Conservation (phyloP, 2,113 vertebrate species). For the Irena cyanogastra region DNA sequence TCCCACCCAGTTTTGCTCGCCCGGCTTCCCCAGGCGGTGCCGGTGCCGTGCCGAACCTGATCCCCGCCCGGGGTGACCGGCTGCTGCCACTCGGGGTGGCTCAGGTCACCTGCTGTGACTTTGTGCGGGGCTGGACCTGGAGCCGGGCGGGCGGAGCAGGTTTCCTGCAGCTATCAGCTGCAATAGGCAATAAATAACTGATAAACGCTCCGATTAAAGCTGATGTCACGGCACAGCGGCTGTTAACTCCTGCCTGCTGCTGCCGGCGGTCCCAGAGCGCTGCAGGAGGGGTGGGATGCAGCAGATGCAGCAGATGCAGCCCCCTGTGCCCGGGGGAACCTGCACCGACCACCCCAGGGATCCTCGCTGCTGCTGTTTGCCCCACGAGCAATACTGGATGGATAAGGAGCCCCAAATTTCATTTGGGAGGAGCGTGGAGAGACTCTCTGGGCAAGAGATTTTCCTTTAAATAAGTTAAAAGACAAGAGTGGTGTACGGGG, state of each 20-base stretch:
- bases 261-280: background rate
- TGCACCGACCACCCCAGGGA: rapidly evolving
- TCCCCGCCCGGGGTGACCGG: background rate
- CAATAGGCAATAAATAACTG: background rate
- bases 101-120: background rate
- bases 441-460: background rate
- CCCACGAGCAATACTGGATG: rapidly evolving
- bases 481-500: background rate
- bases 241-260: background rate
- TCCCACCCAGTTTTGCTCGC: background rate
- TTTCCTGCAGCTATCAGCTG: background rate
- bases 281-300: background rate
- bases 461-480: background rate
- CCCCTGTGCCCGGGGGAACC: too few relatives aligned
- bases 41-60: background rate
- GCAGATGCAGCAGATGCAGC: too few relatives aligned
- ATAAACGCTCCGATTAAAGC: rapidly evolving
- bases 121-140: background rate
- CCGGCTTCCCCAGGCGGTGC: background rate
- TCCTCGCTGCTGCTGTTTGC: rapidly evolving
- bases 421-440: background rate
- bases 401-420: rapidly evolving
- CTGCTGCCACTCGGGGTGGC: rapidly evolving
- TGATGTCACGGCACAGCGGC: rapidly evolving
- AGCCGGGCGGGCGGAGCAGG: background rate